phyloP scores from a whole-genome alignment of 1,140 invertebrate species.

The Solen grandis region DNA sequence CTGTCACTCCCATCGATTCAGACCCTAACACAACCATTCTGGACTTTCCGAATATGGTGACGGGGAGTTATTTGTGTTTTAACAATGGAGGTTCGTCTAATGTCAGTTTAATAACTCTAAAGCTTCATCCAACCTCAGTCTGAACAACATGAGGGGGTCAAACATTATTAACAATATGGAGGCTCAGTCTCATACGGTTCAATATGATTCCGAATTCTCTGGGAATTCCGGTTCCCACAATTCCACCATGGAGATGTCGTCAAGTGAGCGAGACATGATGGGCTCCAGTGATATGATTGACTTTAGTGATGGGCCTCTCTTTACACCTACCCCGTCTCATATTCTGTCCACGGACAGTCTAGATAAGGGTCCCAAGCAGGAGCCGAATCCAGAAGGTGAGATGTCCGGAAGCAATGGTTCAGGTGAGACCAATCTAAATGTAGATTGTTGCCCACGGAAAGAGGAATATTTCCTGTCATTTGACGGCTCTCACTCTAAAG shows the following conservation, averaged over 20 bases:
- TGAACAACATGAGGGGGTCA: slow-evolving; percentile 61
- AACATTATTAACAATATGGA: slow-evolving; percentile 27
- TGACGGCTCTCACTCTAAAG: slow-evolving; percentile 67
- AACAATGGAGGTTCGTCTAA: slow-evolving; percentile 62
- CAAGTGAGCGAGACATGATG: slow-evolving; percentile 77
- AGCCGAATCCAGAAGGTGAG: slow-evolving; percentile 56
- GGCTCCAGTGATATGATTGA: slow-evolving; percentile 77
- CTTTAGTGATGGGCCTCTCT: slow-evolving; percentile 75
- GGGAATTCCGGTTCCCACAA: slow-evolving; percentile 64
- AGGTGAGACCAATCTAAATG: slow-evolving; percentile 64
- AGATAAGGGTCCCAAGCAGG: slow-evolving; percentile 50
- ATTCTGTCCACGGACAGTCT: slow-evolving; percentile 68
- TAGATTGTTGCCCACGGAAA: slow-evolving; percentile 73
- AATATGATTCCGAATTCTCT: slow-evolving; percentile 73
- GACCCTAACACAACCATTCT: slow-evolving; percentile 49
- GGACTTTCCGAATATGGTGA: slow-evolving; percentile 72
- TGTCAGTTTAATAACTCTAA: slow-evolving; percentile 52
- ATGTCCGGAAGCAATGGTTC: slow-evolving; percentile 63
- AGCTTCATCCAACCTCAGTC: slow-evolving; percentile 48
- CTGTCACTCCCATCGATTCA: slow-evolving; percentile 46
- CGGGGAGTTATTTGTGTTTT: slow-evolving; percentile 74
- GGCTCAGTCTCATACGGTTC: background rate
- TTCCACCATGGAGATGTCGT: slow-evolving; percentile 75
- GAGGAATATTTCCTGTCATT: slow-evolving; percentile 77
- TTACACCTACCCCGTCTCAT: slow-evolving; percentile 70